Evolutionary conservation across 2,113 vertebrate species (phyloP).

Genomic region (Podarcis cretensis): DNA sequence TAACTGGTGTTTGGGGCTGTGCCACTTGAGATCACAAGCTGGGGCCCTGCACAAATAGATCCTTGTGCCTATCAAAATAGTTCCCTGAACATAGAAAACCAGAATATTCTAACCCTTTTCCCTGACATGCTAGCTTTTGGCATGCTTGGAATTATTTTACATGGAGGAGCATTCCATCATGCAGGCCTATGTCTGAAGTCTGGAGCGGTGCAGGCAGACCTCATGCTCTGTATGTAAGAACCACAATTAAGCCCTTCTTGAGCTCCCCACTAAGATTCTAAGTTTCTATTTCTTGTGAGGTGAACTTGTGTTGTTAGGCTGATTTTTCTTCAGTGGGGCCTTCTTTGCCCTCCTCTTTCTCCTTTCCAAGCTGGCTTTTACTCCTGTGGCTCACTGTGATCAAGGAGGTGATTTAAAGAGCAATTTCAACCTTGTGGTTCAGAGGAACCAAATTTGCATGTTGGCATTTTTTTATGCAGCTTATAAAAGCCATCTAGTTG

Average conservation of each 20-base stretch:
- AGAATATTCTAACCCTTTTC: not conserved
- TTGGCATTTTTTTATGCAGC: not conserved
- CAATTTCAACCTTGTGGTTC: not conserved
- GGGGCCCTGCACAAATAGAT: not conserved
- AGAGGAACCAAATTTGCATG: not conserved
- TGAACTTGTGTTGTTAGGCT: not conserved
- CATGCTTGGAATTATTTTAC: not conserved
- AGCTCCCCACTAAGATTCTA: not conserved
- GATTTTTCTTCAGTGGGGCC: not conserved
- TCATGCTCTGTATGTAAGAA: not conserved
- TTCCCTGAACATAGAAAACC: not conserved
- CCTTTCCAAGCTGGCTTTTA: not conserved
- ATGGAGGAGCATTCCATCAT: too few relatives aligned
- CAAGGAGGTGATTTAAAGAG: fast-evolving
- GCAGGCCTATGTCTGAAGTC: not conserved
- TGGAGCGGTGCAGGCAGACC: too few relatives aligned
- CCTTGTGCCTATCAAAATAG: not conserved
- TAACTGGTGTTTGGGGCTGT: too few relatives aligned
- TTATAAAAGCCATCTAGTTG: not conserved
- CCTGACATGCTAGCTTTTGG: not conserved
- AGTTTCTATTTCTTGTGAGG: conserved; percentile 1
- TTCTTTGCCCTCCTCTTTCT: not conserved
- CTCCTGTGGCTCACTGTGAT: not conserved
- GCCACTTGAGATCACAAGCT: not conserved
- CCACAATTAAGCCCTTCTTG: not conserved